Conservation (phyloP, 1,140 invertebrate species). For the Cepaea nemoralis region DNA sequence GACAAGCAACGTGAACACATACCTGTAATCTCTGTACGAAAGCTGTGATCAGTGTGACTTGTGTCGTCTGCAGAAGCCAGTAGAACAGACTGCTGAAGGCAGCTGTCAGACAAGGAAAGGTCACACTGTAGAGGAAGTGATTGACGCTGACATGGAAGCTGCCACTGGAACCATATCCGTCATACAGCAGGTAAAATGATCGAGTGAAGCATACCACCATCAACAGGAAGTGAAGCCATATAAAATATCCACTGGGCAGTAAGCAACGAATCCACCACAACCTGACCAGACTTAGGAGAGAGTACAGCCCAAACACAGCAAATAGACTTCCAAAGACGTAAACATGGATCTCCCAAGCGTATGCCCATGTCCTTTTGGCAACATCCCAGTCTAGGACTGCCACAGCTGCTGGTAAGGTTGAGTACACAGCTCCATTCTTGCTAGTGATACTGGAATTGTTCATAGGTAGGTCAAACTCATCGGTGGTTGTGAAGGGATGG, state of each 20-base stretch:
- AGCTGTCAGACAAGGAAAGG: slow-evolving; percentile 82
- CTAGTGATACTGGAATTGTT: background rate
- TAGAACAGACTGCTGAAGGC: slow-evolving; percentile 88
- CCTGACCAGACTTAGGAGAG: slow-evolving; percentile 74
- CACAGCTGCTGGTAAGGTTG: slow-evolving; percentile 41
- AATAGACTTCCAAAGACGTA: slow-evolving; percentile 87
- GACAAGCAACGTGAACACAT: too few relatives aligned
- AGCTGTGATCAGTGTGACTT: slow-evolving; percentile 64
- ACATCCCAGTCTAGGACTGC: slow-evolving; percentile 61
- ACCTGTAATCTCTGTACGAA: slow-evolving; percentile 75
- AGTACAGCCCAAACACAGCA: slow-evolving; percentile 84
- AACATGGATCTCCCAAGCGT: slow-evolving; percentile 90
- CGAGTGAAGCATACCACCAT: slow-evolving; percentile 84
- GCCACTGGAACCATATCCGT: slow-evolving; percentile 87
- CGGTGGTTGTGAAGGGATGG: background rate
- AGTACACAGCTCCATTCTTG: background rate
- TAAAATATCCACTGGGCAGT: slow-evolving; percentile 80
- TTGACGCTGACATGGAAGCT: slow-evolving; percentile 84
- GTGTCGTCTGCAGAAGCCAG: slow-evolving; percentile 82
- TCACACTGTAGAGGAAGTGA: slow-evolving; percentile 78
- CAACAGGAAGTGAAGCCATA: slow-evolving; percentile 84
- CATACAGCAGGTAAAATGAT: slow-evolving; percentile 88
- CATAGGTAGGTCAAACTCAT: too few relatives aligned
- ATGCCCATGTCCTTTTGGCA: slow-evolving; percentile 73
- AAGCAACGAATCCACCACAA: slow-evolving; percentile 60